Conservation (phyloP, 2,797 vertebrate genomes). For the Anolis apletophallus region DNA sequence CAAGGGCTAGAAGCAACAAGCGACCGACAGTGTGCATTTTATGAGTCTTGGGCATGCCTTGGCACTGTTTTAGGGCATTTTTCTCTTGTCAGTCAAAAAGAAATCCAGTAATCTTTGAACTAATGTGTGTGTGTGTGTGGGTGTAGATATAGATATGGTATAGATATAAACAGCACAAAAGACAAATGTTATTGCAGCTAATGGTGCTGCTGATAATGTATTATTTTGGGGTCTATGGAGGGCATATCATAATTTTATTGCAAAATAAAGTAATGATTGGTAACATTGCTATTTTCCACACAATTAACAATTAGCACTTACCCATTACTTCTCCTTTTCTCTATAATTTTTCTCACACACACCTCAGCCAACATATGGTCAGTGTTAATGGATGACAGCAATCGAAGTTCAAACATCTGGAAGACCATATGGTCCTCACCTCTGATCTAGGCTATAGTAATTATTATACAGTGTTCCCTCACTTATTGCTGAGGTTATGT, state of each 20-base stretch:
- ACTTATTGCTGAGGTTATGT: no score
- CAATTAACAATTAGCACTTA: no score
- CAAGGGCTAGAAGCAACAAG: not conserved
- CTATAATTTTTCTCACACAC: not conserved
- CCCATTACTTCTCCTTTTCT: no score
- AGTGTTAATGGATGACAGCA: not conserved
- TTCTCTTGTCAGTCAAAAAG: conserved; percentile 4
- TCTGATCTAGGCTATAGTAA: not conserved
- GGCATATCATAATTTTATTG: no score
- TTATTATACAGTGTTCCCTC: no score
- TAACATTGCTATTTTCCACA: no score
- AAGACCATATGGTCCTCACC: not conserved
- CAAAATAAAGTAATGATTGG: no score
- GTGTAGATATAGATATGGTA: not conserved
- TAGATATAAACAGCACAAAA: not conserved
- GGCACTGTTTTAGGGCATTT: not conserved
- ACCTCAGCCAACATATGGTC: not conserved
- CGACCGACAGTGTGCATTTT: not conserved
- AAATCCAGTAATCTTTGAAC: not conserved
- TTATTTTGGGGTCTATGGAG: no score
- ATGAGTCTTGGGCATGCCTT: not conserved
- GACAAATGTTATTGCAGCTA: not conserved
- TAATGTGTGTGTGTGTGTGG: no score
- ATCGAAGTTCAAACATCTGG: not conserved
- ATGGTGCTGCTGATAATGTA: no score